Conservation (phyloP, 2,113 vertebrate genomes). For the Actenoides lindsayi region DNA sequence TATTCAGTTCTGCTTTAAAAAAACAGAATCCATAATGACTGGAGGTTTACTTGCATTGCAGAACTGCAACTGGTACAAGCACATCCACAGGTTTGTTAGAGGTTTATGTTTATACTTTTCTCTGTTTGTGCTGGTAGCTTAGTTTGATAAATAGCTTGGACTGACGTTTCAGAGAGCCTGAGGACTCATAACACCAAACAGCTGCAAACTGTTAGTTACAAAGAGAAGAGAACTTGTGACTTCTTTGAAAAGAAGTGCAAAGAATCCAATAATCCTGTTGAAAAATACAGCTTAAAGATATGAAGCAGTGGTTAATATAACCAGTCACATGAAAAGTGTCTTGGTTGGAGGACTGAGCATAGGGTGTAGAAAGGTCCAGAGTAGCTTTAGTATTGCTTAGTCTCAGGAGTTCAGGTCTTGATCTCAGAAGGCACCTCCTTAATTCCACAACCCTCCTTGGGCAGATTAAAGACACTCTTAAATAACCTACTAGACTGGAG, state of each 20-base stretch:
- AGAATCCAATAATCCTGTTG: neutral
- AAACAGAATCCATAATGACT: neutral
- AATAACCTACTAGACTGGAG: neutral
- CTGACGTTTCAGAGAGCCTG: neutral
- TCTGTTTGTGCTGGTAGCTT: neutral
- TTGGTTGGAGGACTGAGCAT: neutral
- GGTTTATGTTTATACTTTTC: neutral
- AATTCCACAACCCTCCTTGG: neutral
- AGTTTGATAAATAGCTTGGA: neutral
- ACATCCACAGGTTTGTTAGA: neutral
- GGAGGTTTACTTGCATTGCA: neutral
- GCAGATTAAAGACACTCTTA: neutral
- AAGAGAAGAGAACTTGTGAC: neutral
- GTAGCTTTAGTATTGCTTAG: slow-evolving; percentile 54
- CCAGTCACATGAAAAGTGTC: neutral
- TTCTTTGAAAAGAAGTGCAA: neutral
- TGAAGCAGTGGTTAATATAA: neutral
- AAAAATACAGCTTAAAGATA: neutral
- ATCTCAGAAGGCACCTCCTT: neutral
- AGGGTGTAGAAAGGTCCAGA: slow-evolving; percentile 57
- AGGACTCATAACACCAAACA: neutral
- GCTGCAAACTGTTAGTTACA: neutral
- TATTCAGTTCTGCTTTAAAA: neutral
- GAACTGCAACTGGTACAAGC: neutral
- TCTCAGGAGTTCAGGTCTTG: slow-evolving; percentile 5